Conservation (phyloP, 2,888 invertebrate genomes). For the Brassicogethes aeneus region DNA sequence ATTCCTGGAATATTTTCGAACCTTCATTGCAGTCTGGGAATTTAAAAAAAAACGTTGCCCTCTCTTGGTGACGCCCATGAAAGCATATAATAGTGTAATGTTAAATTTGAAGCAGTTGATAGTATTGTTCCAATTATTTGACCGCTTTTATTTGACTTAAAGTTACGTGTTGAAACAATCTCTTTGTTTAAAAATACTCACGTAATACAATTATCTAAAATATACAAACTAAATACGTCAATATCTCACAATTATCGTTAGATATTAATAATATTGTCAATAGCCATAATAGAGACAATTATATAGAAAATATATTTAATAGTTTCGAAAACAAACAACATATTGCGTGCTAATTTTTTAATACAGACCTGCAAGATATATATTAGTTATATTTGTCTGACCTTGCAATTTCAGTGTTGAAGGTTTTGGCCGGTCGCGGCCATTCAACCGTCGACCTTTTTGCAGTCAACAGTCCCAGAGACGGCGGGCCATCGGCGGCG, state of each 20-base stretch:
- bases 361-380: conserved; percentile 20
- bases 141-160: too few relatives aligned
- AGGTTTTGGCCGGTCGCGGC: conserved; percentile 32
- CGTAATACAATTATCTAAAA: conserved; percentile 4
- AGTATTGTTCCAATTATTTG: too few relatives aligned
- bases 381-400: conserved; percentile 34
- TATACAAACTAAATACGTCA: conserved; percentile 3
- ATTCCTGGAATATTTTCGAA: too few relatives aligned
- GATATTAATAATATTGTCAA: not conserved
- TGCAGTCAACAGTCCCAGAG: conserved; percentile 21
- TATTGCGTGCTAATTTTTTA: not conserved
- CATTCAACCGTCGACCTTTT: conserved; percentile 31
- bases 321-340: not conserved
- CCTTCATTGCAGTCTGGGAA: too few relatives aligned
- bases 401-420: conserved; percentile 28
- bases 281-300: not conserved
- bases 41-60: too few relatives aligned
- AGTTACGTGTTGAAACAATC: too few relatives aligned
- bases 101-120: too few relatives aligned
- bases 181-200: conserved; percentile 2
- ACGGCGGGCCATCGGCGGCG: not conserved
- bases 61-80: too few relatives aligned
- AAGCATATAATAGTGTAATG: too few relatives aligned
- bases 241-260: not conserved
- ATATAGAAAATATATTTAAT: not conserved